A percentile compares a stretch with the other conserved stretches of the same genome.
Conservation (phyloP, 2,888 invertebrate genomes). For the Odontocolon sp. region DNA sequence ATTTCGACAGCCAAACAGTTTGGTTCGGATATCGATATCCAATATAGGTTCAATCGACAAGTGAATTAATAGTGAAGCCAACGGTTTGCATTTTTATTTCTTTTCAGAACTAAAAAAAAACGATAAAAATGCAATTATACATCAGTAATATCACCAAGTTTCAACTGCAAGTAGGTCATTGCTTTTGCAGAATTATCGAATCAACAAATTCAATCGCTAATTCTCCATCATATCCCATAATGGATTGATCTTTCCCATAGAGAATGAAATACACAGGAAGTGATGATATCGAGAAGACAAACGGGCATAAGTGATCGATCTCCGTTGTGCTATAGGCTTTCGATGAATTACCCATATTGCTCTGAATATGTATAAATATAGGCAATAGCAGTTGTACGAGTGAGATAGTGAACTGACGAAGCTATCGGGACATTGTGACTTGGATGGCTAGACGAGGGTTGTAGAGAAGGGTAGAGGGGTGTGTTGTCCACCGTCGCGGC, state of each 20-base stretch:
- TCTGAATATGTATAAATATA: slow-evolving; percentile 24
- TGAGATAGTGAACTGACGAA: slow-evolving; percentile 5
- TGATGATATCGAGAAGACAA: not conserved
- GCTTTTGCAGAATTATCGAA: too few species aligned
- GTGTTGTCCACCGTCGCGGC: slow-evolving; percentile 39
- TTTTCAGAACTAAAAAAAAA: too few species aligned
- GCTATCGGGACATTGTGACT: slow-evolving; percentile 49
- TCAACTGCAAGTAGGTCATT: too few species aligned
- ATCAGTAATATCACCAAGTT: too few species aligned
- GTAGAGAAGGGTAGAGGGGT: slow-evolving; percentile 5
- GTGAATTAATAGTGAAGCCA: too few species aligned
- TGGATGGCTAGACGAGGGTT: slow-evolving; percentile 34
- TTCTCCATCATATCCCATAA: too few species aligned
- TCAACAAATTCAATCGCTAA: too few species aligned
- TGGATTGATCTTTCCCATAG: too few species aligned
- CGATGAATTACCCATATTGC: slow-evolving; percentile 22
- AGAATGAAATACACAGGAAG: not conserved
- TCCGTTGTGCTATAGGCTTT: not conserved
- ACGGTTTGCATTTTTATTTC: too few species aligned
- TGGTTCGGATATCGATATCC: slow-evolving; percentile 37
- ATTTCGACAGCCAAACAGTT: slow-evolving; percentile 43
- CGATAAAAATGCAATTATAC: too few species aligned
- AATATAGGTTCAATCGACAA: not conserved
- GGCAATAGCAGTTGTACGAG: not conserved
- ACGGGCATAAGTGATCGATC: slow-evolving; percentile 24